These are phyloP conservation scores for Clarias pachynema DNA, from an alignment of 2,797 vertebrate species.

Conservation along the genomic window DNA sequence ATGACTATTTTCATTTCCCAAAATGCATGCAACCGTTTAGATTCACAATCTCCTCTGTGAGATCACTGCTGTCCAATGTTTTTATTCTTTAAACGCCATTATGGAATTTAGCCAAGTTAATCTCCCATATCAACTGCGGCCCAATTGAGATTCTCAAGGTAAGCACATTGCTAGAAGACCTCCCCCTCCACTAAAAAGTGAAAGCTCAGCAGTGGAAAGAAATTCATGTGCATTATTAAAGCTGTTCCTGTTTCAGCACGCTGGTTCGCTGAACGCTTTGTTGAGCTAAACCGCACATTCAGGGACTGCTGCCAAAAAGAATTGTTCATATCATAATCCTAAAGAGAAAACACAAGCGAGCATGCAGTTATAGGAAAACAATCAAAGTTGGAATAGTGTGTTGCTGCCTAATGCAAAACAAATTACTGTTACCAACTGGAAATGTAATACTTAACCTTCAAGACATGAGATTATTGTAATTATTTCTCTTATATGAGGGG, in stretches of 20 bases:
- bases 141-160: conserved; percentile 17
- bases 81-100: neutral
- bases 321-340: neutral
- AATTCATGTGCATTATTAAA: conserved; percentile 28
- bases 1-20: neutral
- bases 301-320: neutral
- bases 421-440: neutral
- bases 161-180: neutral
- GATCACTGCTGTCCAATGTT: neutral
- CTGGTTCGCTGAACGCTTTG: neutral
- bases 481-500: neutral
- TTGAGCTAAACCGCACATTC: neutral
- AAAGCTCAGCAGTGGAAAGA: conserved; percentile 21
- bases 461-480: no score
- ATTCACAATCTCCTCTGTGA: neutral
- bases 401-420: neutral
- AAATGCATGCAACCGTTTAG: neutral
- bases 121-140: neutral
- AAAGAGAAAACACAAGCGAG: neutral
- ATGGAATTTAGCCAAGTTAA: conserved; percentile 20
- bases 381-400: neutral
- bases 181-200: neutral
- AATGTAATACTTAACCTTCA: neutral
- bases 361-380: neutral
- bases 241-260: neutral